Evolutionary conservation across 2,888 invertebrate genomes (phyloP).

Genomic region (Lepidocyrtoides sp.): DNA sequence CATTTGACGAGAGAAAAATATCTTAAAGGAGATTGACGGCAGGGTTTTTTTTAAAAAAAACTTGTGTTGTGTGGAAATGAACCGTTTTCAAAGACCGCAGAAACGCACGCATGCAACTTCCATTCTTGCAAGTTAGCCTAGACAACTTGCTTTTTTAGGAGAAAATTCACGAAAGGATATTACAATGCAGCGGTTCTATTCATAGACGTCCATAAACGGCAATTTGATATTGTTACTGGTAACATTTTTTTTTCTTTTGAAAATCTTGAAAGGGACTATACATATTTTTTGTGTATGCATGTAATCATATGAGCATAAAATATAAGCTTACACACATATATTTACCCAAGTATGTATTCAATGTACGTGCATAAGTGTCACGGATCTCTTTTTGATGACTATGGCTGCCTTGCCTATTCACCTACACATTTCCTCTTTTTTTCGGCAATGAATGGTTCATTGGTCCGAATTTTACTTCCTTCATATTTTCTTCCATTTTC

Average conservation of each 20-base stretch:
- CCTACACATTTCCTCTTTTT: slow-evolving; percentile 39
- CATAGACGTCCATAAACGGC: too few species aligned
- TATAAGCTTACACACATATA: too few species aligned
- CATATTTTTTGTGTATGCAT: not conserved
- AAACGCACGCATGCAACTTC: not conserved
- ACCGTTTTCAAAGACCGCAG: not conserved
- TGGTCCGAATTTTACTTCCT: slow-evolving; percentile 40
- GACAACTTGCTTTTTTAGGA: too few species aligned
- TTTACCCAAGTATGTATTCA: not conserved
- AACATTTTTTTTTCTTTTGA: not conserved
- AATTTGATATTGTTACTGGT: too few species aligned
- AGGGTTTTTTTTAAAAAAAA: not conserved
- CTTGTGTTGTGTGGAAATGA: not conserved
- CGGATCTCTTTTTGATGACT: slow-evolving; percentile 4
- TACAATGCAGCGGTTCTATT: too few species aligned
- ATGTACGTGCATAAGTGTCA: slow-evolving; percentile 2
- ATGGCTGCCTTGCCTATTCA: not conserved
- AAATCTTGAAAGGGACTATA: not conserved
- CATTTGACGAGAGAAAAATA: slow-evolving; percentile 19
- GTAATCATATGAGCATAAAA: not conserved
- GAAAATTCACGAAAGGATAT: too few species aligned
- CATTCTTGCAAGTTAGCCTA: too few species aligned
- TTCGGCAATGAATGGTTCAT: slow-evolving; percentile 52
- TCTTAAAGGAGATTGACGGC: slow-evolving; percentile 38
- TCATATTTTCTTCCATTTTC: slow-evolving; percentile 30